Percentiles rank a stretch among this genome's conserved stretches.
These are phyloP conservation scores for Manis javanica DNA, from an alignment of 2,797 vertebrate species.

Conservation along the genomic window DNA sequence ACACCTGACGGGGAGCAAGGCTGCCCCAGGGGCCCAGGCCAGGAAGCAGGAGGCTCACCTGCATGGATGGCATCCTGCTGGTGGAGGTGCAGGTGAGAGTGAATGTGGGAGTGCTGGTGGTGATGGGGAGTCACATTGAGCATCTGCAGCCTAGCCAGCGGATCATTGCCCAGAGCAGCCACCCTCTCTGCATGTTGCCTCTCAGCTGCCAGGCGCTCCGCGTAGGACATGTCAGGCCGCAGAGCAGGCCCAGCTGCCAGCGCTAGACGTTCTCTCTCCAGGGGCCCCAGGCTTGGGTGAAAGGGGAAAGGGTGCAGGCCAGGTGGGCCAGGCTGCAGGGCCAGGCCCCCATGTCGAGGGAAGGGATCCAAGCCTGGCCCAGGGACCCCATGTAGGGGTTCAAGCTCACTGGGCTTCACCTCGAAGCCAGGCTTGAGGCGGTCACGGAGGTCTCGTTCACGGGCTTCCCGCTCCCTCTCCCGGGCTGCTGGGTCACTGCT, in stretches of 20 bases:
- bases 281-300: constrained; percentile 87
- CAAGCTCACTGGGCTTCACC: constrained; percentile 96
- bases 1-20: background rate
- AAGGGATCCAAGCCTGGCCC: constrained; percentile 88
- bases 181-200: constrained; percentile 90
- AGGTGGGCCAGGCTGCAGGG: constrained; percentile 86
- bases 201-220: constrained; percentile 88
- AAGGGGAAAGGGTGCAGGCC: constrained; percentile 89
- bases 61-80: constrained; percentile 97
- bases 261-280: constrained; percentile 89
- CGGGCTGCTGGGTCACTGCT: constrained; percentile 89
- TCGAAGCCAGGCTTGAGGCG: constrained; percentile 96
- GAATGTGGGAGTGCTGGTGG: constrained; percentile 99
- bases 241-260: constrained; percentile 87
- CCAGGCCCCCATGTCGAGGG: constrained; percentile 86
- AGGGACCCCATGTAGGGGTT: constrained; percentile 88
- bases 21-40: no score
- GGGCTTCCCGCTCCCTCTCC: constrained; percentile 93
- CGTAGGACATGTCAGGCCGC: constrained; percentile 89
- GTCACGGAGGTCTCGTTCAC: constrained; percentile 91
- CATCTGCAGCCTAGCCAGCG: constrained; percentile 97
- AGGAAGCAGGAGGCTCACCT: constrained; percentile 82
- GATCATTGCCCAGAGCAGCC: constrained; percentile 92
- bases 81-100: constrained; percentile 99
- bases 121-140: constrained; percentile 99